phyloP scores from a whole-genome alignment of 2,113 vertebrate species.

The Psammodynastes pulverulentus region DNA sequence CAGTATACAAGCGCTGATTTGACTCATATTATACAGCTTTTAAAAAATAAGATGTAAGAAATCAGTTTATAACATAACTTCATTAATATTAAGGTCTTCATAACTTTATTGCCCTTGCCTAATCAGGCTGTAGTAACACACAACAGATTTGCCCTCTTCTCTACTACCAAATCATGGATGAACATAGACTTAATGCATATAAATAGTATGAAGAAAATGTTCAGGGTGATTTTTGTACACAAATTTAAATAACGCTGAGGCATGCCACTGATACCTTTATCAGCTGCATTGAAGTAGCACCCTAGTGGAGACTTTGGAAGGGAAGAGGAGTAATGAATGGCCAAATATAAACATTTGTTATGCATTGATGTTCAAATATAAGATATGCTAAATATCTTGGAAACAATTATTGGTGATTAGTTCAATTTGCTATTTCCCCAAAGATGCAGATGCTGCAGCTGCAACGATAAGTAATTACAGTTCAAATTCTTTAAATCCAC shows the following conservation, averaged over 20 bases:
- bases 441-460: conserved; percentile 59
- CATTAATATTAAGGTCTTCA: no score
- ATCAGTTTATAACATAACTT: no score
- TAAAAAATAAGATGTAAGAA: no score
- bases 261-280: conserved; percentile 25
- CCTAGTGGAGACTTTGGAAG: conserved; percentile 23
- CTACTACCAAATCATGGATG: background rate
- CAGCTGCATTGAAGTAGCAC: conserved; percentile 8
- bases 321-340: conserved; percentile 36
- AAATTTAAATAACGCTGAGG: background rate
- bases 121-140: background rate
- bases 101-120: background rate
- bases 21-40: no score
- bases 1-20: no score
- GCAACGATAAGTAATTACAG: conserved; percentile 60
- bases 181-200: background rate
- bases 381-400: conserved; percentile 57
- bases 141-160: background rate
- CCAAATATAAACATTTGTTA: conserved; percentile 63
- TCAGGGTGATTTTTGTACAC: background rate
- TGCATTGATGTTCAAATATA: conserved; percentile 63
- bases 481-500: conserved; percentile 56
- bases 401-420: conserved; percentile 68
- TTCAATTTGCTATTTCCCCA: conserved; percentile 56
- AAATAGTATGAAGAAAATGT: background rate